Base-by-base conservation (phyloP, 2,888 invertebrate genomes). In the Gasteruption jaculator region DNA sequence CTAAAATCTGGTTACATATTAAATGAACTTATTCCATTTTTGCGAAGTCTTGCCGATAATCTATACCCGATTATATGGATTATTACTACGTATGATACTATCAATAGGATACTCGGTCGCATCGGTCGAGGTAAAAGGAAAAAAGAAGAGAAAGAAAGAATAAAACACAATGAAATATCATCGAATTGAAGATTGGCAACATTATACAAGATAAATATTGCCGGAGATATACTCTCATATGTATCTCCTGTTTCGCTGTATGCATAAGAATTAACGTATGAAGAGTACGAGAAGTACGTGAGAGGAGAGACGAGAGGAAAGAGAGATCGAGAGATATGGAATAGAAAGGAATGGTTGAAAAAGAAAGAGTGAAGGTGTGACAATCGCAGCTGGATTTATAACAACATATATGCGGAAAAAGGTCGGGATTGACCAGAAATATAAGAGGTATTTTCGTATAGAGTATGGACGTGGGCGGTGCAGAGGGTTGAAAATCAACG, bases 311-410 rank as follows among this genome's bases (percentile, higher is more conserved):
- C 45, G 42, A 42, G 48, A 38, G 38, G 37, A 33, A 38, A 38
- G 37, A 38, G 34, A 19, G 12, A 19, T 7, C 19, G 19, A 33
- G 7, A 33, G 7, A 19, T 16, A 11, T 14, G n/a, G n/a, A n/a
- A n/a, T n/a, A n/a, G n/a, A n/a, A n/a, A n/a, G n/a, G n/a, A n/a
- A n/a, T n/a, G n/a, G n/a, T n/a, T n/a, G n/a, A n/a, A n/a, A n/a
- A n/a, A 63, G 61, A 65, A 63, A 58, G 61, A 57, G 58, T 49
- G 59, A 58, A 63, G 63, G 55, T 61, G 63, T 60, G 61, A 64
- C 58, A 61, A 61, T 63, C 61, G 60, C 63, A 63, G 63, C 63
- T 64, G 63, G 62, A 45, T n/a, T n/a, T n/a, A n/a, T n/a, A n/a
- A n/a, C n/a, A n/a, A n/a, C n/a, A n/a, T n/a, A n/a, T n/a, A n/a